Base-by-base conservation (phyloP, 2,888 invertebrate genomes). In the Leuctra nigra region DNA sequence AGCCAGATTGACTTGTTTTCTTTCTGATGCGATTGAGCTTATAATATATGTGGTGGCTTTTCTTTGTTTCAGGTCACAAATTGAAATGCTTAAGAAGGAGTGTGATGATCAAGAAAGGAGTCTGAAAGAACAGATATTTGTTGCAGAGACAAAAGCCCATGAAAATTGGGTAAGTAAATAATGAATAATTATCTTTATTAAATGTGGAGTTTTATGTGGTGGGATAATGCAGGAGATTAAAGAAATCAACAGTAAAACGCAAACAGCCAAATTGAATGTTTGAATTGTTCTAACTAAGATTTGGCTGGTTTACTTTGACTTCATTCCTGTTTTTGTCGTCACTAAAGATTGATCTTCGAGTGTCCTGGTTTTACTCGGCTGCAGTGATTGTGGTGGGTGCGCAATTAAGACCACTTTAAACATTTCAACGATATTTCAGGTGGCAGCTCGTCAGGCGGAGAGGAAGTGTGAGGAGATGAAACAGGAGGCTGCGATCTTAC, bases 61-160 rank as follows among this genome's bases (percentile, higher is more conserved):
- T 59, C 58, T 55, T 55, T 29, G 59, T 64, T 66, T n/a, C 66
- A 83, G 82, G 61, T 79, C 81, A 66, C 82, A 81, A 68, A 79
- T 82, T 67, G 84, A 84, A 67, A 77, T 81, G 55, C 70, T 93
- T 60, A 88, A 88, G 57, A 81, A 87, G 55, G 93, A 93, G 75
- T 82, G 93, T 59, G 79, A 89, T n/a, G 90, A 91, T 57, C 91
- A 91, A 70, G 87, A 91, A 70, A 85, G 81, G 60, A 77, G 79
- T 62, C 72, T 79, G 62, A 81, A 80, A 67, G 75, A 73, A 66
- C 90, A 91, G 67, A 83, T 91, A 63, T 80, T 89, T 55, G 80
- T 82, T 57, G 77, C 89, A 57, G 92, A 93, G 72, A 83, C 86
- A 65, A 87, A 91, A 62, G 86, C 89, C 14, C 91, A 93, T 72